Evolutionary conservation across 2,113 vertebrate genomes (phyloP).

Genomic region (Oceanodroma tethys): DNA sequence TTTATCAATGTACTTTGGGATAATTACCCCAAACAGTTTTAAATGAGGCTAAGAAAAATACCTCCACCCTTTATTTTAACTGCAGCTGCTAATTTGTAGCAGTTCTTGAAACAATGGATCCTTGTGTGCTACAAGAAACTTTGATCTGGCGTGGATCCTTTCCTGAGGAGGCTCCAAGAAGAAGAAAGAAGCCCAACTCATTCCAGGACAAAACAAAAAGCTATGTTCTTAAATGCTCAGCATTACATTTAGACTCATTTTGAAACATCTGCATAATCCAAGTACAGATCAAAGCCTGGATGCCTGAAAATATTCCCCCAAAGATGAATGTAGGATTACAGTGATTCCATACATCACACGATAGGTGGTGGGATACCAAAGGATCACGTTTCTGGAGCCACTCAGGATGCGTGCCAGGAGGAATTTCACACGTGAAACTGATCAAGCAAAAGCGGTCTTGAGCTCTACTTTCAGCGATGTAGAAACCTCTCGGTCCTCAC

Average conservation of each 20-base stretch:
- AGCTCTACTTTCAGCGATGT: fast-evolving
- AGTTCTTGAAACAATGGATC: not conserved
- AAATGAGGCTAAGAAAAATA: not conserved
- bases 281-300: conserved; percentile 7
- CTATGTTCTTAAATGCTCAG: not conserved
- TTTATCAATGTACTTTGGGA: not conserved
- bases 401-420: not conserved
- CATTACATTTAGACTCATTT: not conserved
- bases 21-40: not conserved
- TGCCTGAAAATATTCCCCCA: not conserved
- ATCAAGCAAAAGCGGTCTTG: not conserved
- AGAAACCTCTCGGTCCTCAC: not conserved
- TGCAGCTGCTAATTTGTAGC: not conserved
- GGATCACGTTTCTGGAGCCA: conserved; percentile 4
- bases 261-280: not conserved
- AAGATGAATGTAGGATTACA: not conserved
- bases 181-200: not conserved
- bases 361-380: not conserved
- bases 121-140: not conserved
- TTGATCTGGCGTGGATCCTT: not conserved
- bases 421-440: conserved; percentile 10
- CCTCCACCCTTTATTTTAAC: not conserved
- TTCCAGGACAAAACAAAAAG: not conserved
- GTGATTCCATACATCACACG: not conserved
- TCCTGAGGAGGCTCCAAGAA: not conserved